Evolutionary conservation across 2,113 vertebrate species (phyloP).

Genomic region (Chlamydotis undulata): DNA sequence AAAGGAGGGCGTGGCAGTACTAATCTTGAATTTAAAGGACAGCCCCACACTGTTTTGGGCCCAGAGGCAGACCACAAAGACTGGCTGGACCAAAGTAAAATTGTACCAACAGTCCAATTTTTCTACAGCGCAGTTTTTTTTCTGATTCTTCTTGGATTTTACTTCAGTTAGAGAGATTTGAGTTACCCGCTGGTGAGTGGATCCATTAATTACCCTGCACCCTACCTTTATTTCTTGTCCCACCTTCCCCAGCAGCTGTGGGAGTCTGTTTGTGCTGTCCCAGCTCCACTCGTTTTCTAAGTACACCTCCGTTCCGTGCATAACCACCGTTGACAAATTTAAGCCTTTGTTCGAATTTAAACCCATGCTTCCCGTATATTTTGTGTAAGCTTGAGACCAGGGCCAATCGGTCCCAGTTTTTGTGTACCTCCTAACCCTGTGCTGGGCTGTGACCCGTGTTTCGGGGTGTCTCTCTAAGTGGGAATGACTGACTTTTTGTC

Average conservation of each 20-base stretch:
- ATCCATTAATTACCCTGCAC: conserved; percentile 49
- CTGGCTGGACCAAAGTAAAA: conserved; percentile 59
- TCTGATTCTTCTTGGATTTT: conserved; percentile 12
- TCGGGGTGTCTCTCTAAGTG: neutral
- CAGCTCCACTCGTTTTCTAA: conserved; percentile 58
- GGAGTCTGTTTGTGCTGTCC: conserved; percentile 43
- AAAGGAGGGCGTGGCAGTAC: neutral
- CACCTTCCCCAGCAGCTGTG: conserved; percentile 33
- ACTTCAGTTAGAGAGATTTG: conserved; percentile 39
- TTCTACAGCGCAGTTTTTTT: conserved; percentile 31
- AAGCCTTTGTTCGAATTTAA: conserved; percentile 41
- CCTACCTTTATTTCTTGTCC: conserved; percentile 58
- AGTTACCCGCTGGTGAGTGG: conserved; percentile 13
- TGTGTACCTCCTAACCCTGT: conserved; percentile 32
- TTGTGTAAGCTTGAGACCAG: conserved; percentile 57
- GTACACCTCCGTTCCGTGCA: conserved; percentile 36
- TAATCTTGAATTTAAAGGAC: conserved; percentile 61
- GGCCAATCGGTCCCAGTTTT: conserved; percentile 10
- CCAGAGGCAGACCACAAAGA: conserved; percentile 63
- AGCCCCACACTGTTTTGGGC: neutral
- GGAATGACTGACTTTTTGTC: neutral
- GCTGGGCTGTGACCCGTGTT: neutral
- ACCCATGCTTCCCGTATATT: conserved; percentile 54
- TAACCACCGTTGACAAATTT: conserved; percentile 49
- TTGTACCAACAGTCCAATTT: conserved; percentile 56